These are phyloP conservation scores for Enteromius anoplus DNA, from an alignment of 2,797 vertebrate species.

Conservation along the genomic window DNA sequence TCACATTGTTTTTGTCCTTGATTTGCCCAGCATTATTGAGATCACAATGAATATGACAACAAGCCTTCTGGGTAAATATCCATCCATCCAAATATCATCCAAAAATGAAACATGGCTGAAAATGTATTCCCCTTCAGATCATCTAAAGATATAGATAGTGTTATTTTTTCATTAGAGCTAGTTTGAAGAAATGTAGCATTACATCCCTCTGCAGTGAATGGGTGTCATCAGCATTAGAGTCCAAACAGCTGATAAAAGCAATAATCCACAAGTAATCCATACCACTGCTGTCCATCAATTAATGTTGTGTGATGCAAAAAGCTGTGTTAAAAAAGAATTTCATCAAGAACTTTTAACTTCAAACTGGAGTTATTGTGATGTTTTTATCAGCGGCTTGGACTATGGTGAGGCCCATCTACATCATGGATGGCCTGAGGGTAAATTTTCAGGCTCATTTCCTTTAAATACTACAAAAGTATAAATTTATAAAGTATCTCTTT, in stretches of 20 bases:
- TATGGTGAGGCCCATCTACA: not conserved
- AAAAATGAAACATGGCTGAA: not conserved
- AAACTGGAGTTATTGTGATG: not conserved
- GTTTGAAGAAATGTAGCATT: not conserved
- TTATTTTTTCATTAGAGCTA: not conserved
- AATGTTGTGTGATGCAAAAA: not conserved
- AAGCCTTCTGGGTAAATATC: not conserved
- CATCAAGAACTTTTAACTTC: not conserved
- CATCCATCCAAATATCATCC: not conserved
- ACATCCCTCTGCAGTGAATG: not conserved
- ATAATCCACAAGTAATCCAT: not conserved
- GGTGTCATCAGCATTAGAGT: not conserved
- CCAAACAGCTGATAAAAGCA: not conserved
- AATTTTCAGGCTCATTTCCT: not conserved
- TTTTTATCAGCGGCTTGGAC: not conserved
- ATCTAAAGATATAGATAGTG: not conserved
- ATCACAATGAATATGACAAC: not conserved
- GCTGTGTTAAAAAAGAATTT: not conserved
- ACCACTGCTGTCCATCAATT: not conserved
- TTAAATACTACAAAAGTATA: not conserved
- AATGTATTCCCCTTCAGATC: not conserved
- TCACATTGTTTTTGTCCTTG: not conserved
- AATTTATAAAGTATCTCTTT: conserved; percentile 10
- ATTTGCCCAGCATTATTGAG: conserved; percentile 3
- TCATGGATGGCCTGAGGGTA: not conserved